These are phyloP conservation scores for Grantiella picta DNA, from an alignment of 2,113 vertebrate species.

Conservation along the genomic window DNA sequence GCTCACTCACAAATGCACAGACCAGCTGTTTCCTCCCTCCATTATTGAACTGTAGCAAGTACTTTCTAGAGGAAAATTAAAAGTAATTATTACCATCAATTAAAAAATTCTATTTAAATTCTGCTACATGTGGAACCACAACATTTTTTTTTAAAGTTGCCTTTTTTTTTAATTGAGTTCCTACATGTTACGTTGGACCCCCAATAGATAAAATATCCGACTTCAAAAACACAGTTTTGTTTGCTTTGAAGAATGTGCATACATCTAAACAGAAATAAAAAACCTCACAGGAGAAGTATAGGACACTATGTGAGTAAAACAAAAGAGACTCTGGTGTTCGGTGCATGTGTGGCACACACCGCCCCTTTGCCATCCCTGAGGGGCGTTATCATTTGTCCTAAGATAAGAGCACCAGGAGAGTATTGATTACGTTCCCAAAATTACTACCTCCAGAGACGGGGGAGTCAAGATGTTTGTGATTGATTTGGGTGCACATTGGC, in stretches of 20 bases:
- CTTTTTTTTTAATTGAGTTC: neutral
- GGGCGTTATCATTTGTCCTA: neutral
- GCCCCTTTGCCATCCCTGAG: neutral
- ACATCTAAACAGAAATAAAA: neutral
- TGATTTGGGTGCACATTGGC: neutral
- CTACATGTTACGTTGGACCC: neutral
- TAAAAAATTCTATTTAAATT: neutral
- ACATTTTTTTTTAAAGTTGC: neutral
- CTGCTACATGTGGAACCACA: neutral
- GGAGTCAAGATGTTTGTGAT: neutral
- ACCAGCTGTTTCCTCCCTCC: constrained; percentile 42
- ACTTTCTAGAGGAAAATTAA: constrained; percentile 47
- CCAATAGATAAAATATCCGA: neutral
- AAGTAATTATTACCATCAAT: constrained; percentile 48
- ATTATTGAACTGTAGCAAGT: neutral
- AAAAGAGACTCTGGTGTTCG: neutral
- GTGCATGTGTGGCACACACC: neutral
- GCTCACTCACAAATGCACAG: constrained; percentile 38
- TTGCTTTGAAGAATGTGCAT: neutral
- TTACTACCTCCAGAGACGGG: neutral
- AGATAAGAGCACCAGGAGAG: neutral
- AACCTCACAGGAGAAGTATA: neutral
- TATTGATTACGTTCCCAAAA: neutral
- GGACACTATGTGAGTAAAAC: neutral
- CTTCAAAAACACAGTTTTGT: neutral